These are phyloP conservation scores for Merluccius polli DNA, from an alignment of 2,797 vertebrate genomes.

Conservation along the genomic window DNA sequence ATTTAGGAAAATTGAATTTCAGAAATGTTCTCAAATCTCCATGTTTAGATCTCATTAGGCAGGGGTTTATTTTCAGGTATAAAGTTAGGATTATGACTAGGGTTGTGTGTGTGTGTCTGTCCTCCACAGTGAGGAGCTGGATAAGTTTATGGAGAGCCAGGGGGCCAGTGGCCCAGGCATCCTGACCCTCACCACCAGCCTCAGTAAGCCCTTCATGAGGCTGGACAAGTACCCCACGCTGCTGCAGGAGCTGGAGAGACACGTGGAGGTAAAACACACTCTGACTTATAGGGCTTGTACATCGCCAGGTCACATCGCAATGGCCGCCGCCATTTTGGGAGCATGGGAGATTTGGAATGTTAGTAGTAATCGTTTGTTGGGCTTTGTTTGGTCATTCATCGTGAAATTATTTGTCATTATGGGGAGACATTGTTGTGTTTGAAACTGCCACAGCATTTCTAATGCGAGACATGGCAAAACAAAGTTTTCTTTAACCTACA, in stretches of 20 bases:
- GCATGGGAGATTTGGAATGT: background rate
- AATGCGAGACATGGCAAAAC: too few species aligned
- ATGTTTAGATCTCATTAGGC: background rate
- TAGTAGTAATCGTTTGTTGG: background rate
- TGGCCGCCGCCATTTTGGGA: background rate
- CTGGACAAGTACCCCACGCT: conserved; percentile 93
- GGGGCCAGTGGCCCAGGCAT: conserved; percentile 86
- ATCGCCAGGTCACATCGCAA: background rate
- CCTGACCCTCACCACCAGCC: conserved; percentile 89
- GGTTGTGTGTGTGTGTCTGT: conserved; percentile 9
- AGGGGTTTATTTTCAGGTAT: background rate
- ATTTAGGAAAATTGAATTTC: conserved; percentile 14
- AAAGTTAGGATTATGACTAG: background rate
- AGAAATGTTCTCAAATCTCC: background rate
- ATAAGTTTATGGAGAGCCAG: conserved; percentile 95
- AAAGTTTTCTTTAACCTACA: too few species aligned
- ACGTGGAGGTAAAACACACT: conserved; percentile 83
- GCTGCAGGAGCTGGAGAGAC: conserved; percentile 93
- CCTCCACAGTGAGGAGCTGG: conserved; percentile 83
- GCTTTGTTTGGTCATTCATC: too few species aligned
- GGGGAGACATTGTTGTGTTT: background rate
- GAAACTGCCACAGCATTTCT: too few species aligned
- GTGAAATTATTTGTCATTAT: background rate
- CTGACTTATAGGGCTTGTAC: background rate
- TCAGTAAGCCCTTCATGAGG: conserved; percentile 96